Conservation (phyloP, 1,140 invertebrate species). For the Papilio xuthus region DNA sequence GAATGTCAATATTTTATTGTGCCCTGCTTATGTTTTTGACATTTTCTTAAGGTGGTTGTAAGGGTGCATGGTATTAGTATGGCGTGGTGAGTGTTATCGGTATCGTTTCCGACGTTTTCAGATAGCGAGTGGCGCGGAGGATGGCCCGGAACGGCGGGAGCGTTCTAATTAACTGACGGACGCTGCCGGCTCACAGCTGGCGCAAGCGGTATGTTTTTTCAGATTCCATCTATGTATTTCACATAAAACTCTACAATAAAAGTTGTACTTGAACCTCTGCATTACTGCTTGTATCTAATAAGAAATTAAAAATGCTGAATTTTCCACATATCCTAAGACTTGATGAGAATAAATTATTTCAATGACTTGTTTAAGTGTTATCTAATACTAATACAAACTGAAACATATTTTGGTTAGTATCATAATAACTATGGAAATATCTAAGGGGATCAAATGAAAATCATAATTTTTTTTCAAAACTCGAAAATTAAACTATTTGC, state of each 20-base stretch:
- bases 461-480: background rate
- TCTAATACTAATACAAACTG: conserved; percentile 5
- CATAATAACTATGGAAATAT: too few relatives aligned
- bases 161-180: conserved; percentile 77
- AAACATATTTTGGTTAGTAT: background rate
- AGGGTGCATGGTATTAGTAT: conserved; percentile 45
- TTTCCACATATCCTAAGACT: background rate
- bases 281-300: background rate
- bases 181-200: conserved; percentile 76
- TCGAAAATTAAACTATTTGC: background rate
- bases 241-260: background rate
- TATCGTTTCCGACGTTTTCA: conserved; percentile 76
- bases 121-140: conserved; percentile 76
- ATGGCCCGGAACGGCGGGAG: conserved; percentile 73
- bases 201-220: conserved; percentile 67
- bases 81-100: conserved; percentile 73
- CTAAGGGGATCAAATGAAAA: background rate
- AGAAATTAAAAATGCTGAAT: background rate
- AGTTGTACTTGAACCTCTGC: background rate
- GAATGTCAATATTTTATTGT: conserved; percentile 45
- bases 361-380: background rate
- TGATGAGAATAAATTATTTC: background rate
- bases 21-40: conserved; percentile 39
- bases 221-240: background rate
- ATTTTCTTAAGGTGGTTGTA: conserved; percentile 18